Conservation (phyloP, 1,140 invertebrate genomes). For the Zaprionus nigranus region DNA sequence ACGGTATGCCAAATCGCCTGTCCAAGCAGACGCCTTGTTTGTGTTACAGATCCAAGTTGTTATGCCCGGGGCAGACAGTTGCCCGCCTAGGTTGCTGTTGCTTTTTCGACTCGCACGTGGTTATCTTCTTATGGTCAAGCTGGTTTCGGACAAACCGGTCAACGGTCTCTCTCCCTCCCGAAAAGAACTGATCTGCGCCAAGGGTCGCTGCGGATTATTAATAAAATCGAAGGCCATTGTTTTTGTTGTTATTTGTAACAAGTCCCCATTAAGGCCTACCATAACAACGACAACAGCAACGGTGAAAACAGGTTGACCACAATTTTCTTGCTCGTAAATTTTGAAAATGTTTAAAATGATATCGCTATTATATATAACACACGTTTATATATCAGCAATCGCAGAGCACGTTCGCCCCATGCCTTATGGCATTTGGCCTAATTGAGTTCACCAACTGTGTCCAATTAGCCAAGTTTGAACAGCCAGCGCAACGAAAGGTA, state of each 20-base stretch:
- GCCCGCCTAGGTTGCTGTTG: no score
- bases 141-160: conserved; percentile 19
- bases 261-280: no score
- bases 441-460: conserved; percentile 40
- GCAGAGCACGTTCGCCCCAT: background rate
- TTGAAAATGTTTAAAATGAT: conserved; percentile 1
- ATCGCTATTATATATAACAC: conserved; percentile 45
- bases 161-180: conserved; percentile 2
- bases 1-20: conserved; percentile 9
- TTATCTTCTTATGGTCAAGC: no score
- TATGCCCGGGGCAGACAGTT: background rate
- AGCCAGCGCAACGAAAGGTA: conserved; percentile 8
- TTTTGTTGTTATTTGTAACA: conserved; percentile 1
- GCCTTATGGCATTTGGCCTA: conserved; percentile 13
- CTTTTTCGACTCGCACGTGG: conserved; percentile 7
- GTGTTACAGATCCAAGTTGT: conserved; percentile 1
- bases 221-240: conserved; percentile 49
- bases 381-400: conserved; percentile 41
- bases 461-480: conserved; percentile 50
- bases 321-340: conserved; percentile 1
- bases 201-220: conserved; percentile 23
- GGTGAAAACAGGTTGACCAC: conserved; percentile 23
- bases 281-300: background rate
- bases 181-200: conserved; percentile 53
- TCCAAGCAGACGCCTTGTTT: conserved; percentile 13